Conservation (phyloP, 2,113 vertebrate species). For the Carassius auratus region DNA sequence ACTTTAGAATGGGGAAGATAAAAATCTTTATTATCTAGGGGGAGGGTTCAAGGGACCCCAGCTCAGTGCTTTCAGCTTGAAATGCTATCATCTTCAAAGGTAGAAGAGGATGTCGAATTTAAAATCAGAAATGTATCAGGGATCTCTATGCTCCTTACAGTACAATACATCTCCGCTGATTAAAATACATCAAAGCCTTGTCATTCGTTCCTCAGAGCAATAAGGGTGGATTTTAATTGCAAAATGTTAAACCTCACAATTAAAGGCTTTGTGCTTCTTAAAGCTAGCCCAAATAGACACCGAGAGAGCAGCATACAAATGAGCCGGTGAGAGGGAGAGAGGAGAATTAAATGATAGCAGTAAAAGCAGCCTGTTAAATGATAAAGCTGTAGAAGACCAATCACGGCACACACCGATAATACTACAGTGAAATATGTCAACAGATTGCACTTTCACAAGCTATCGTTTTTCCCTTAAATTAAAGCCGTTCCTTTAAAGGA, state of each 20-base stretch:
- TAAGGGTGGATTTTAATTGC: slow-evolving; percentile 95
- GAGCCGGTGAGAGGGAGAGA: slow-evolving; percentile 62
- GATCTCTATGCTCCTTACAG: slow-evolving; percentile 89
- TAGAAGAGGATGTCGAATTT: slow-evolving; percentile 78
- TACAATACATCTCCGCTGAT: slow-evolving; percentile 92
- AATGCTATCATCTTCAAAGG: slow-evolving; percentile 79
- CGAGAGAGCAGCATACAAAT: slow-evolving; percentile 85
- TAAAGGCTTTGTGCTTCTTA: slow-evolving; percentile 89
- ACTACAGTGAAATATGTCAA: slow-evolving; percentile 65
- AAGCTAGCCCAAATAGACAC: slow-evolving; percentile 86
- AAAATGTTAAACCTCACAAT: slow-evolving; percentile 96
- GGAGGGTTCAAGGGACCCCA: slow-evolving; percentile 72
- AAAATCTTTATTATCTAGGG: slow-evolving; percentile 74
- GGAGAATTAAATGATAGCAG: slow-evolving; percentile 57
- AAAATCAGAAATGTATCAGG: slow-evolving; percentile 86
- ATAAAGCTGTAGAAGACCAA: slow-evolving; percentile 71
- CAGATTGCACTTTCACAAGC: slow-evolving; percentile 65
- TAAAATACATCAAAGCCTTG: slow-evolving; percentile 90
- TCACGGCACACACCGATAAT: slow-evolving; percentile 64
- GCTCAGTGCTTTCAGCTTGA: slow-evolving; percentile 72
- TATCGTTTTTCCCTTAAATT: slow-evolving; percentile 53
- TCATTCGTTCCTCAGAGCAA: slow-evolving; percentile 87
- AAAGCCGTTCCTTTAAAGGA: slow-evolving; percentile 40
- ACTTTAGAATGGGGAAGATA: slow-evolving; percentile 73
- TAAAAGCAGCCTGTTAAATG: slow-evolving; percentile 66